phyloP scores from a whole-genome alignment of 2,113 vertebrate species.

The Maccullochella peelii region DNA sequence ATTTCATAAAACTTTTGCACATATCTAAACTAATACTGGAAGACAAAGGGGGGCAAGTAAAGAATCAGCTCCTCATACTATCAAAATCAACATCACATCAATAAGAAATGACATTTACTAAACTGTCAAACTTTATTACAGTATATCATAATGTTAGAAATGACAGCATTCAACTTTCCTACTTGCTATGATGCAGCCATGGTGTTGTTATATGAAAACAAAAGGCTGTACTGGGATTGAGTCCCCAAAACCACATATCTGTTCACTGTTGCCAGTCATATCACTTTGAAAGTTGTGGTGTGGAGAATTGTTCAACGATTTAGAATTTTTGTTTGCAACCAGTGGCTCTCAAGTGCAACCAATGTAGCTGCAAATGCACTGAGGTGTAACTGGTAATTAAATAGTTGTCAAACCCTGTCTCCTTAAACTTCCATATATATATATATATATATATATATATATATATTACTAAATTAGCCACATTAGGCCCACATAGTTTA shows the following conservation, averaged over 20 bases:
- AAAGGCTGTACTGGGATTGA: not conserved
- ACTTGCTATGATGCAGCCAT: not conserved
- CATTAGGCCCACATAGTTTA: not conserved
- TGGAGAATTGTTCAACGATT: conserved; percentile 12
- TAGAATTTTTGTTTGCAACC: not conserved
- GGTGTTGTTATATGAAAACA: conserved; percentile 22
- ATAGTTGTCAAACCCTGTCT: not conserved
- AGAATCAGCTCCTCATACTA: not conserved
- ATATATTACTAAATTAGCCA: not conserved
- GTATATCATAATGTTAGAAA: not conserved
- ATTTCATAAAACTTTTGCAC: not conserved
- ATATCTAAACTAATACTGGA: not conserved
- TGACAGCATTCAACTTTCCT: conserved; percentile 38
- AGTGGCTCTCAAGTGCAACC: not conserved
- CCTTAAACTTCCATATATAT: not conserved
- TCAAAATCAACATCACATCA: not conserved
- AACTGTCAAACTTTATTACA: not conserved
- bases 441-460: too few relatives aligned
- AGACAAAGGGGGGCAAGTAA: not conserved
- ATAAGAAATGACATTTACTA: too few relatives aligned
- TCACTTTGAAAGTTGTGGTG: not conserved
- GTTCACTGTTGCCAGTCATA: not conserved
- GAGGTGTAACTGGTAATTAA: not conserved
- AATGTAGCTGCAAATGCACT: not conserved
- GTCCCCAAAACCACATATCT: not conserved